Evolutionary conservation across 2,888 invertebrate species (phyloP).

Genomic region (Galerucella nymphaeae): DNA sequence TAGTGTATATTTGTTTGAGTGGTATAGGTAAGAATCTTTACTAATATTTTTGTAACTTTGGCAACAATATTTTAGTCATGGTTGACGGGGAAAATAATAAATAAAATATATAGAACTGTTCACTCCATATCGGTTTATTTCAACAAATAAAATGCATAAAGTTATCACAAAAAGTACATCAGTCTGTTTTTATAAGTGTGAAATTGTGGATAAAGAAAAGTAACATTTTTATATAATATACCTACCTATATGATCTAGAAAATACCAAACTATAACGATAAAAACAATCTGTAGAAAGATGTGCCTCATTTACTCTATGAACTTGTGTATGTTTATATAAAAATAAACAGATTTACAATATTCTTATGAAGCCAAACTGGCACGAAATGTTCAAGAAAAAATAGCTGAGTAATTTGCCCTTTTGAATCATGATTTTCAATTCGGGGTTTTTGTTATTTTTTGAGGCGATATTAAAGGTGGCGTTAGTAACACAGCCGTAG

Average conservation of each 20-base stretch:
- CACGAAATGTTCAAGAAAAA: too few species aligned
- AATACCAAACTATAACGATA: not conserved
- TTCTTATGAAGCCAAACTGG: too few species aligned
- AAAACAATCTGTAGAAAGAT: too few species aligned
- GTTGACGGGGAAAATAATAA: too few species aligned
- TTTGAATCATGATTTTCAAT: conserved; percentile 4
- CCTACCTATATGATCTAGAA: not conserved
- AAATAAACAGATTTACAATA: too few species aligned
- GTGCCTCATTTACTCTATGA: too few species aligned
- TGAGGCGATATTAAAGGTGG: conserved; percentile 48
- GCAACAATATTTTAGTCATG: too few species aligned
- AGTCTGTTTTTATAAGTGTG: conserved; percentile 38
- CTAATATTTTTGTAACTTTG: too few species aligned
- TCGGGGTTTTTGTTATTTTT: conserved; percentile 13
- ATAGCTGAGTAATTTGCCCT: not conserved
- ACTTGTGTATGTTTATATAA: too few species aligned
- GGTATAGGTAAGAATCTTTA: too few species aligned
- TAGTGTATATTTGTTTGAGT: too few species aligned
- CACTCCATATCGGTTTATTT: conserved; percentile 6
- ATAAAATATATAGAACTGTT: not conserved
- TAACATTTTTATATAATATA: not conserved
- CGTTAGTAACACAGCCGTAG: conserved; percentile 52
- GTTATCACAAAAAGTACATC: conserved; percentile 48
- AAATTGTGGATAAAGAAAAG: not conserved
- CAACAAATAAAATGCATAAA: conserved; percentile 33